phyloP scores from a whole-genome alignment of 2,888 invertebrate species.

The Folsomia candida region DNA sequence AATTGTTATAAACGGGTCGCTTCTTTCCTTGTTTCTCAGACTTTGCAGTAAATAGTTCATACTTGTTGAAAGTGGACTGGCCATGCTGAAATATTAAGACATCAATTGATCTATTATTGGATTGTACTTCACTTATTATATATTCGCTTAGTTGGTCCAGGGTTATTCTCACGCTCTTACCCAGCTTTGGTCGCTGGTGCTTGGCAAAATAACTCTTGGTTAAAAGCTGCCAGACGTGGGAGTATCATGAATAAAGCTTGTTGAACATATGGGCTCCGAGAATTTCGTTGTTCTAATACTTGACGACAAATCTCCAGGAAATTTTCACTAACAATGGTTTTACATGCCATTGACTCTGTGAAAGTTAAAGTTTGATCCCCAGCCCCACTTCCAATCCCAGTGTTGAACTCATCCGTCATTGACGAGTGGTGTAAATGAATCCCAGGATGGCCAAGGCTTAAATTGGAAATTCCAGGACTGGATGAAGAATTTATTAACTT shows the following conservation, averaged over 20 bases:
- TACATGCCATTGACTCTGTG: constrained; percentile 72
- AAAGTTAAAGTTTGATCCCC: constrained; percentile 39
- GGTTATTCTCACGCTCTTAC: background rate
- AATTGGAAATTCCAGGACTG: constrained; percentile 24
- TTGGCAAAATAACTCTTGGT: constrained; percentile 60
- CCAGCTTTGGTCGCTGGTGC: constrained; percentile 9
- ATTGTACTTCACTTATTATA: too few relatives aligned
- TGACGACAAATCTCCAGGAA: constrained; percentile 76
- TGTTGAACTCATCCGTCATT: constrained; percentile 32
- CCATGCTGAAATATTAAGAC: background rate
- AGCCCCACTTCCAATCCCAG: constrained; percentile 19
- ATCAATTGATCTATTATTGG: too few relatives aligned
- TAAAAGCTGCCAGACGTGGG: constrained; percentile 91
- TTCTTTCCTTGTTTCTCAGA: constrained; percentile 74
- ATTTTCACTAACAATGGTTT: constrained; percentile 75
- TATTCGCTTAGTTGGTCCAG: background rate
- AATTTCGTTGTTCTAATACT: constrained; percentile 72
- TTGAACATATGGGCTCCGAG: constrained; percentile 77
- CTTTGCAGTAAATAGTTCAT: constrained; percentile 75
- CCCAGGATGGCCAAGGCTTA: constrained; percentile 16
- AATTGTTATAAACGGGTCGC: constrained; percentile 83
- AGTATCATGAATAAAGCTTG: constrained; percentile 80
- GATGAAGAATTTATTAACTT: constrained; percentile 28
- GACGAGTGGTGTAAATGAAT: constrained; percentile 30
- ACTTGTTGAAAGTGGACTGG: constrained; percentile 61